Evolutionary conservation across 2,888 invertebrate genomes (phyloP), one percentile per base, ranked within the genome.

Genomic region (Pterobdella sp.): DNA sequence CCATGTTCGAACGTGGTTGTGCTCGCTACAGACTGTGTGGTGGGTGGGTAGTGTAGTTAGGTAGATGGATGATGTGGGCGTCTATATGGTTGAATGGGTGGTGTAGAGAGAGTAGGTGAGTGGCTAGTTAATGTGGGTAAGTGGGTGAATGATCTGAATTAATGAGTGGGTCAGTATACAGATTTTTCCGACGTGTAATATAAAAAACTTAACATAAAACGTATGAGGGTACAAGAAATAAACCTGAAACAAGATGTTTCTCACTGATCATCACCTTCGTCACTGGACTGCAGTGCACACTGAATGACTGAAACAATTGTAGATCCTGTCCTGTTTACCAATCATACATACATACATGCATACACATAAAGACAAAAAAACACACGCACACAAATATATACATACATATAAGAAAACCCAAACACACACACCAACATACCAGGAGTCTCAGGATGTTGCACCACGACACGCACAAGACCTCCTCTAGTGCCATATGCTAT

Each of bases 381-480:
- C 49, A n/a, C 26, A 26, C 4, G 60, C 34, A 35, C 96, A n/a
- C n/a, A n/a, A 42, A 42, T 14, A 22, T 42, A 14, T 42, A 42
- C 7, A 42, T 42, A 7, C 7, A 14, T 42, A 42, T 42, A 7
- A 42, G 22, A 22, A 42, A 7, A 7, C 7, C 49, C 22, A 7
- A 7, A 42, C 49, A 42, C 49, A 22, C 49, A 42, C 22, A 22
- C 49, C 4, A 26, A 26, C 4, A 26, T 35, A 35, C 96, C 96
- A 1, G 96, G 95, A 0, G 97, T 97, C 85, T 98, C 97, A 1
- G 97, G 97, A 85, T 98, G 97, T 80, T 97, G 97, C 0, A 97
- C 96, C 74, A 98, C 96, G 0, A 98, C 94, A 37, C 96, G 88
- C 29, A 98, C 96, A 0, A 92, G 92, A 1, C 97, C 97, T 29